Evolutionary conservation across 2,888 invertebrate genomes (phyloP).

Genomic region (Linnaemya tessellans): DNA sequence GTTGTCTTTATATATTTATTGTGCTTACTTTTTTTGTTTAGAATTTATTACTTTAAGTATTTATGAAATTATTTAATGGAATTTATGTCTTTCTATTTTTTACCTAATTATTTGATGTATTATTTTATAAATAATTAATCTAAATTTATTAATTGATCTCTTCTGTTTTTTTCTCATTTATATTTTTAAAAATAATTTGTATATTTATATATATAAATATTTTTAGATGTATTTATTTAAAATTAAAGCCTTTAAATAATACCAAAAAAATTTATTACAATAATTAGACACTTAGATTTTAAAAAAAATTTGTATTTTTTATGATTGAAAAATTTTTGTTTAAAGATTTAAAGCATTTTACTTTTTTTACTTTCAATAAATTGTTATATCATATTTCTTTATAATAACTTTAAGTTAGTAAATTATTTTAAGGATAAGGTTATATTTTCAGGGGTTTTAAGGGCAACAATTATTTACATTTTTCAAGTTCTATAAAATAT

Average conservation of each 20-base stretch:
- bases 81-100: conserved; percentile 69
- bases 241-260: conserved; percentile 34
- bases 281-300: conserved; percentile 61
- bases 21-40: conserved; percentile 56
- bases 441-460: not conserved
- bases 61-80: conserved; percentile 76
- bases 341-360: conserved; percentile 1
- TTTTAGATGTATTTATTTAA: conserved; percentile 13
- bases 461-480: conserved; percentile 28
- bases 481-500: not conserved
- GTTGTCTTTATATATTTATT: conserved; percentile 51
- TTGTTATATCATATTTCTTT: not conserved
- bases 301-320: conserved; percentile 10
- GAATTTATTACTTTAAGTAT: conserved; percentile 34
- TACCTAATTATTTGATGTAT: conserved; percentile 72
- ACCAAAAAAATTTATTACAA: conserved; percentile 61
- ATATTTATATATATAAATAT: conserved; percentile 32
- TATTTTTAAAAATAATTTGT: conserved; percentile 45
- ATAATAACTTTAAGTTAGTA: conserved; percentile 6
- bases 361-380: not conserved
- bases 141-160: conserved; percentile 69
- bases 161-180: conserved; percentile 42
- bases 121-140: conserved; percentile 56
- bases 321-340: not conserved
- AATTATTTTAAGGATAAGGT: not conserved